Conservation (phyloP, 1,140 invertebrate genomes). For the Rhagoletis pomonella region DNA sequence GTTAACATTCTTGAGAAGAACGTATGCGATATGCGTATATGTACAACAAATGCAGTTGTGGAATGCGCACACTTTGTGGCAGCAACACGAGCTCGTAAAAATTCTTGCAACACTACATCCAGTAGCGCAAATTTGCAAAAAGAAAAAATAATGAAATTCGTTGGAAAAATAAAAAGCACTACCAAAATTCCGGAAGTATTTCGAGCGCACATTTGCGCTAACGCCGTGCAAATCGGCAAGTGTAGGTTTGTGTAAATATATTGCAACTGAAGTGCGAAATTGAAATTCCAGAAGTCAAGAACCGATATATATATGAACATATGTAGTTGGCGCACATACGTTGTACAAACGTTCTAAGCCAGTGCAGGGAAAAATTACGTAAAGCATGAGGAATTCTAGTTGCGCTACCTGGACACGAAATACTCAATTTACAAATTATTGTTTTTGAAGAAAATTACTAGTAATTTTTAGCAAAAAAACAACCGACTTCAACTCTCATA, state of each 20-base stretch:
- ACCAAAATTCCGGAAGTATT: slow-evolving; percentile 27
- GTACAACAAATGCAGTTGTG: background rate
- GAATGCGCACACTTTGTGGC: background rate
- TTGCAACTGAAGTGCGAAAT: slow-evolving; percentile 68
- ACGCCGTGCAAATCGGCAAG: background rate
- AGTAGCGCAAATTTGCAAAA: background rate
- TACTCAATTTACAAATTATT: too few species aligned
- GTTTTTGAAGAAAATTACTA: too few species aligned
- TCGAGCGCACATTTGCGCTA: background rate
- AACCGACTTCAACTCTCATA: too few species aligned
- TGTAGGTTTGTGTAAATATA: background rate
- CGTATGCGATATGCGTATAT: too few species aligned
- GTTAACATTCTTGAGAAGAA: too few species aligned
- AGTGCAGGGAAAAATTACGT: too few species aligned
- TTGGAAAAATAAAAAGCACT: background rate
- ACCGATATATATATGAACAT: too few species aligned
- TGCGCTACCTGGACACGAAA: too few species aligned
- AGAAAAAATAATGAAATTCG: slow-evolving; percentile 25
- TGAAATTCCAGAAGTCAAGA: slow-evolving; percentile 72
- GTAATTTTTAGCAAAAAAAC: too few species aligned
- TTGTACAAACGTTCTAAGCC: too few species aligned
- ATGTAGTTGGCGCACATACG: too few species aligned
- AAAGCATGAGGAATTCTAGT: too few species aligned
- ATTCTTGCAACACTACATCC: slow-evolving; percentile 15
- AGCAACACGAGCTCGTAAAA: background rate